Conservation (phyloP, 2,888 invertebrate genomes). For the Mythimna vitellina region DNA sequence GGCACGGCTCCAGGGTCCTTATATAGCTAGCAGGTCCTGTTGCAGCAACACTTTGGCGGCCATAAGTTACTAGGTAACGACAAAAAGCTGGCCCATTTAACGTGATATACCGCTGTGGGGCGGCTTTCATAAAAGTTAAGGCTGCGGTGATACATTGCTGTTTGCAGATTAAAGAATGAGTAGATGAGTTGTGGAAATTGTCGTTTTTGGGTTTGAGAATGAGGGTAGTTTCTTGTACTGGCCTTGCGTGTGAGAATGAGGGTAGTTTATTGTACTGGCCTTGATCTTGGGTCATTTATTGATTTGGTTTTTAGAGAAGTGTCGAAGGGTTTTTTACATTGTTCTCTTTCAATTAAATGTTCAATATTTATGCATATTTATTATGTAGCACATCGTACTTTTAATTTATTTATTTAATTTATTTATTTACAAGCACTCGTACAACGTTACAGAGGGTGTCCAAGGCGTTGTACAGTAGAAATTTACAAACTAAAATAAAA, state of each 20-base stretch:
- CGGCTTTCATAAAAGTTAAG: constrained; percentile 83
- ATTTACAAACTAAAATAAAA: too few species aligned
- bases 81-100: constrained; percentile 86
- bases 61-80: constrained; percentile 86
- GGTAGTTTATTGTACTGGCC: neutral
- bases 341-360: too few species aligned
- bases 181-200: constrained; percentile 27
- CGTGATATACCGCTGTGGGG: constrained; percentile 81
- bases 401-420: too few species aligned
- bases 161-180: constrained; percentile 45
- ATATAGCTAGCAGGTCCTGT: constrained; percentile 56
- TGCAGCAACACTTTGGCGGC: constrained; percentile 66
- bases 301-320: neutral
- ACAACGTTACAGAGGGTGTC: too few species aligned
- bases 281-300: neutral
- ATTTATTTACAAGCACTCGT: too few species aligned
- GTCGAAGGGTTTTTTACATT: too few species aligned
- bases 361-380: too few species aligned
- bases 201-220: neutral
- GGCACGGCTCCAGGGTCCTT: constrained; percentile 50
- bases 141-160: constrained; percentile 69
- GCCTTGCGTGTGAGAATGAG: neutral
- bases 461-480: too few species aligned
- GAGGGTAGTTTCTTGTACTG: neutral
- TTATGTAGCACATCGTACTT: too few species aligned